Conservation (phyloP, 2,113 vertebrate species). For the Fulmarus glacialis region DNA sequence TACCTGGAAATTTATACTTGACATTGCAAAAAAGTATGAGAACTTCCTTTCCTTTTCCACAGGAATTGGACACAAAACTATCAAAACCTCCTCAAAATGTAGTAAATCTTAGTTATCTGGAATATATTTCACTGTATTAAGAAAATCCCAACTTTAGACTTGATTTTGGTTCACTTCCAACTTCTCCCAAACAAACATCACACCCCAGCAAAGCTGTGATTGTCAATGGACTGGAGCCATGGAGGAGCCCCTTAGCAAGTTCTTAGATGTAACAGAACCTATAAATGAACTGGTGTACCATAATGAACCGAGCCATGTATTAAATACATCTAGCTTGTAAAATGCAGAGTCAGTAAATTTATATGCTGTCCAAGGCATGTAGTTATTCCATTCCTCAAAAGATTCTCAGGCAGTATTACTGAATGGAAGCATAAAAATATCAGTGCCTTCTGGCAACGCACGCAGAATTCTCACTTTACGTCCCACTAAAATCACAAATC, state of each 20-base stretch:
- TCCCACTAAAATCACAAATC: background rate
- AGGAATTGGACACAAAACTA: background rate
- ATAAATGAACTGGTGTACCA: background rate
- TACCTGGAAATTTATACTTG: background rate
- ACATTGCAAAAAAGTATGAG: background rate
- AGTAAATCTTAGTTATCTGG: background rate
- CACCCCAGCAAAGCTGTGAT: background rate
- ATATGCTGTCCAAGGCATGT: background rate
- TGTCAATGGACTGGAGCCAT: background rate
- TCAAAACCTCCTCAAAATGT: background rate
- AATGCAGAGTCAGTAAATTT: background rate
- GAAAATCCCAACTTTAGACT: background rate
- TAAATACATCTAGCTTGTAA: background rate
- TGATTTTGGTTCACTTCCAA: background rate
- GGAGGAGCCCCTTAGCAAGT: background rate
- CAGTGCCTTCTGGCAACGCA: background rate
- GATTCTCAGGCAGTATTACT: background rate
- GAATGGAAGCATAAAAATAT: background rate
- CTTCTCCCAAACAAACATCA: background rate
- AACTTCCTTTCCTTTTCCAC: background rate
- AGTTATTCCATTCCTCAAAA: background rate
- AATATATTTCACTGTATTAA: background rate
- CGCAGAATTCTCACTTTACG: background rate
- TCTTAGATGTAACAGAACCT: background rate
- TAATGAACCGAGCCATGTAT: fast-evolving